A percentile compares a stretch with the other conserved stretches of the same genome.
Conservation (phyloP, 2,797 vertebrate species). For the Melanotaenia parkinsoni region DNA sequence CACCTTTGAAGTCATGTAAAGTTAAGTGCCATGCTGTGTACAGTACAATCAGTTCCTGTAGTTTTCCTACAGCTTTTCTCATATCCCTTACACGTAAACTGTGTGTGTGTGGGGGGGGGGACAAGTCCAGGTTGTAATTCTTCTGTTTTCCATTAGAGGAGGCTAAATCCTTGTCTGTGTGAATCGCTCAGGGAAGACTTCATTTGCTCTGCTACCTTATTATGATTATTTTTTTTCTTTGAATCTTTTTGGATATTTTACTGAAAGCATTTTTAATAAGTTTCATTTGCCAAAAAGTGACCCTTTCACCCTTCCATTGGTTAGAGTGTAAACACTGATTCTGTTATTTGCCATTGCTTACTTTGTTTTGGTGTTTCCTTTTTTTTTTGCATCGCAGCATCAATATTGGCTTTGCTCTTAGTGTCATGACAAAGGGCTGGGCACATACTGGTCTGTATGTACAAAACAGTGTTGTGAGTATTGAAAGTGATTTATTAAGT, state of each 20-base stretch:
- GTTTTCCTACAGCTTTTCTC: constrained; percentile 44
- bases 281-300: constrained; percentile 85
- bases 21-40: constrained; percentile 72
- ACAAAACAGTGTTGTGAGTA: constrained; percentile 63
- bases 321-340: background rate
- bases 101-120: constrained; percentile 65
- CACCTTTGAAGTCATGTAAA: constrained; percentile 59
- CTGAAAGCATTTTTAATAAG: constrained; percentile 81
- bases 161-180: constrained; percentile 62
- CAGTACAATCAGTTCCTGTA: constrained; percentile 63
- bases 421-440: constrained; percentile 60
- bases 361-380: constrained; percentile 58
- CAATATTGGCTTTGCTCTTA: constrained; percentile 66
- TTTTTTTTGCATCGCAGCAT: constrained; percentile 57
- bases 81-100: constrained; percentile 38
- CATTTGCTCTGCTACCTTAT: constrained; percentile 84
- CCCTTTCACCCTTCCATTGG: constrained; percentile 51
- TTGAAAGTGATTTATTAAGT: constrained; percentile 59
- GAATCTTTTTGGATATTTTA: constrained; percentile 79
- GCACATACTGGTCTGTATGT: constrained; percentile 51
- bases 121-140: constrained; percentile 42
- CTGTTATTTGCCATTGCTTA: constrained; percentile 36
- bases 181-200: constrained; percentile 87
- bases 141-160: constrained; percentile 61
- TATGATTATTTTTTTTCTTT: constrained; percentile 41